These are phyloP conservation scores for Macrosteles quadrilineatus DNA, from an alignment of 1,140 invertebrate species.

Conservation along the genomic window DNA sequence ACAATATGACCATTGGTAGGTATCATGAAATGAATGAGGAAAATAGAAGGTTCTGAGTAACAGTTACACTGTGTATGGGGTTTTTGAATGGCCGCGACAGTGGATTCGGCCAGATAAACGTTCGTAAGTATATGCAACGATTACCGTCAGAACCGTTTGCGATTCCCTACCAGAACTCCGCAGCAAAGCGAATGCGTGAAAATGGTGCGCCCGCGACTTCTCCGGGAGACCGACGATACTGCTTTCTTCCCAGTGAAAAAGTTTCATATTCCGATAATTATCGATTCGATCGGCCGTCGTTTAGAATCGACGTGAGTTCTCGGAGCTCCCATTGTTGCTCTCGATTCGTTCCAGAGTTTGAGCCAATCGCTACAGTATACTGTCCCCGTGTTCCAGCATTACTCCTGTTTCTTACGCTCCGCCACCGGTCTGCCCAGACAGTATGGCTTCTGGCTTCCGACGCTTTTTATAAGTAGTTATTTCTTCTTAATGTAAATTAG, in stretches of 20 bases:
- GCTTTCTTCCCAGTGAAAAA: conserved; percentile 31
- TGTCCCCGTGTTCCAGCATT: conserved; percentile 6
- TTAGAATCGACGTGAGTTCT: conserved; percentile 29
- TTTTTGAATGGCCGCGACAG: too few relatives aligned
- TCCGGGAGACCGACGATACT: conserved; percentile 14
- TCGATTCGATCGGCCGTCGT: conserved; percentile 30
- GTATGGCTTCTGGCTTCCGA: too few relatives aligned
- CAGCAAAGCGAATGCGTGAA: conserved; percentile 18
- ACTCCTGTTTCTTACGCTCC: background rate
- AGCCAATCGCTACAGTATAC: conserved; percentile 21
- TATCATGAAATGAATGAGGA: too few relatives aligned
- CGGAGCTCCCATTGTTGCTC: conserved; percentile 23
- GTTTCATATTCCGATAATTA: conserved; percentile 29
- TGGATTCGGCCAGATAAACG: too few relatives aligned
- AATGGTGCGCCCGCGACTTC: conserved; percentile 4
- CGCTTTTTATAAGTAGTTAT: too few relatives aligned
- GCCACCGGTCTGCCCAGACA: background rate
- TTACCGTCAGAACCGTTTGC: background rate
- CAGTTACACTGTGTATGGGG: too few relatives aligned
- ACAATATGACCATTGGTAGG: too few relatives aligned
- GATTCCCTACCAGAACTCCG: conserved; percentile 3
- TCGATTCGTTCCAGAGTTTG: conserved; percentile 29
- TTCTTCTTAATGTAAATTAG: too few relatives aligned
- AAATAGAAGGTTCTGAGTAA: too few relatives aligned
- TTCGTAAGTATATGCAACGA: background rate